These are phyloP conservation scores for Drosophila nr. fundita DNA, from an alignment of 2,888 invertebrate genomes.

Conservation along the genomic window DNA sequence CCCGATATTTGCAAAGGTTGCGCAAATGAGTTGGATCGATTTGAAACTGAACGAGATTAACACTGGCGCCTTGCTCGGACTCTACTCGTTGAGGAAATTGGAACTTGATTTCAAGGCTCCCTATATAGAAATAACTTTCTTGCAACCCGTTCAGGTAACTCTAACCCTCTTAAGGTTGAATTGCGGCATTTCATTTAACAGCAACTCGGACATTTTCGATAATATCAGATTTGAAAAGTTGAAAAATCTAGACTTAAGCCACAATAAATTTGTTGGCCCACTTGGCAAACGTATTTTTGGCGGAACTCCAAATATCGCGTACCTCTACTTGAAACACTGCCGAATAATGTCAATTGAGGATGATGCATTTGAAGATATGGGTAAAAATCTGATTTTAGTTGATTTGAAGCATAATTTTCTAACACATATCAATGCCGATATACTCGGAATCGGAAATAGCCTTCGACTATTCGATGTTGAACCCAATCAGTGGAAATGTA, in stretches of 20 bases:
- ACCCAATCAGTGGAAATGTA: slow-evolving; percentile 77
- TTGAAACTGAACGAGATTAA: slow-evolving; percentile 57
- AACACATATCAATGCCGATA: slow-evolving; percentile 51
- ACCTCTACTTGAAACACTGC: slow-evolving; percentile 65
- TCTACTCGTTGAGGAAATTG: slow-evolving; percentile 68
- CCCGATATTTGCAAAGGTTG: slow-evolving; percentile 66
- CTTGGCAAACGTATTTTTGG: slow-evolving; percentile 62
- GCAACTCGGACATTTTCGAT: slow-evolving; percentile 67
- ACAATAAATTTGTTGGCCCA: slow-evolving; percentile 68
- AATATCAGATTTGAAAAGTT: slow-evolving; percentile 64
- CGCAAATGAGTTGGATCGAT: slow-evolving; percentile 53
- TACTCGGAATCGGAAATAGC: slow-evolving; percentile 10
- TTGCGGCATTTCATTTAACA: slow-evolving; percentile 51
- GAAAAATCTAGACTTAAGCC: slow-evolving; percentile 72
- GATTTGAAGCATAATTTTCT: slow-evolving; percentile 77
- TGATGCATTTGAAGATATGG: slow-evolving; percentile 72
- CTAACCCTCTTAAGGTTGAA: slow-evolving; percentile 69
- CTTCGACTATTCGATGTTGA: slow-evolving; percentile 61
- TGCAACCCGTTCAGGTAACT: slow-evolving; percentile 80
- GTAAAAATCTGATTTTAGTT: slow-evolving; percentile 57
- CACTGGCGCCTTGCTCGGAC: slow-evolving; percentile 75
- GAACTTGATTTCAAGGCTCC: slow-evolving; percentile 61
- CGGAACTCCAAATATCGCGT: slow-evolving; percentile 67
- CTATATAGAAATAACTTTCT: slow-evolving; percentile 63
- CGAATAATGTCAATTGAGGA: slow-evolving; percentile 65